Evolutionary conservation across 1,140 invertebrate species (phyloP).

Genomic region (Caenorhabditis brenneri): DNA sequence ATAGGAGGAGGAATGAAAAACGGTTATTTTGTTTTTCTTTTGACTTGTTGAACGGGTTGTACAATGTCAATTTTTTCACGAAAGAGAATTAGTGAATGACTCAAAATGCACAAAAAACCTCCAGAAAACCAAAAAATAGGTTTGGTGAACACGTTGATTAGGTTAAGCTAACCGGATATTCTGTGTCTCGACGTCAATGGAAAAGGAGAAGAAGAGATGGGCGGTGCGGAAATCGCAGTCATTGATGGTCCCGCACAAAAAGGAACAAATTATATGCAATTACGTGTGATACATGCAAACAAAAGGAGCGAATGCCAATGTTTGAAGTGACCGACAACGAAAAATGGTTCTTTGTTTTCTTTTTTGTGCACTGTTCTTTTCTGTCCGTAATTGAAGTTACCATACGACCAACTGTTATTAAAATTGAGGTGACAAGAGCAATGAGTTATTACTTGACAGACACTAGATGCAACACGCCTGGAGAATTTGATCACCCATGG

Average conservation of each 20-base stretch:
- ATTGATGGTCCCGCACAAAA: background rate
- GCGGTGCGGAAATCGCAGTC: slow-evolving; percentile 20
- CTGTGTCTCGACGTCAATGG: background rate
- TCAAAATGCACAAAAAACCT: background rate
- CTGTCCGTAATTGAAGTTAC: background rate
- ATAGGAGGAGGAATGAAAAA: background rate
- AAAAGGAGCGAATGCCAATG: background rate
- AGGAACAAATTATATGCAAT: background rate
- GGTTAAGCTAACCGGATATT: background rate
- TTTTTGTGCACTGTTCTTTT: background rate
- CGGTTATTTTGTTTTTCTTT: background rate
- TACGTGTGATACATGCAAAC: background rate
- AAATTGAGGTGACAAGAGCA: background rate
- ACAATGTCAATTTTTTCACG: too few species aligned
- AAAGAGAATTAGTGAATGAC: too few species aligned
- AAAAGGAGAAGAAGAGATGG: background rate
- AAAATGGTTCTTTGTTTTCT: background rate
- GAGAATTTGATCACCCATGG: background rate
- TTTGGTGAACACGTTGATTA: too few species aligned
- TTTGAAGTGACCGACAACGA: background rate
- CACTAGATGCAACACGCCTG: background rate
- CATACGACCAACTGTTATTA: background rate
- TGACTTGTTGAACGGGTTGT: too few species aligned
- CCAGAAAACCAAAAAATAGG: too few species aligned
- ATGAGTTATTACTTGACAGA: background rate